Conservation (phyloP, 2,888 invertebrate genomes). For the Drosophila cognata region DNA sequence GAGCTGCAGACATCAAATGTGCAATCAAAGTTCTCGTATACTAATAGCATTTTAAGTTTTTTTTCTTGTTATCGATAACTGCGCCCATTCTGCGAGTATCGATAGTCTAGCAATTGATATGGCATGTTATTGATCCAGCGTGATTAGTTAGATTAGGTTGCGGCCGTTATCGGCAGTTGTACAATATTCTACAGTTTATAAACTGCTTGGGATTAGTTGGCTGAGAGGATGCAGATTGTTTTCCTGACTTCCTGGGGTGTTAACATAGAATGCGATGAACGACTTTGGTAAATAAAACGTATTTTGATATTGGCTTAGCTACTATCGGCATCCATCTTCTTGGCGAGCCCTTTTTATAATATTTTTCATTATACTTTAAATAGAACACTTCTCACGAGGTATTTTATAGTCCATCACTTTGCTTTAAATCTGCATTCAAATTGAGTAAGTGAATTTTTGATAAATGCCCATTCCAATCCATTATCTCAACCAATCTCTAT, state of each 20-base stretch:
- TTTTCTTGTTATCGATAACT: too few species aligned
- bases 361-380: neutral
- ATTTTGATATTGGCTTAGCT: neutral
- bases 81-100: too few species aligned
- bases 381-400: neutral
- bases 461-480: too few species aligned
- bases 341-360: neutral
- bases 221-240: neutral
- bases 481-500: neutral
- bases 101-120: too few species aligned
- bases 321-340: neutral
- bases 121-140: too few species aligned
- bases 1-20: fast-evolving
- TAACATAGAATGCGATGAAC: neutral
- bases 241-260: neutral
- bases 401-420: neutral
- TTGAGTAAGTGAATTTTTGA: too few species aligned
- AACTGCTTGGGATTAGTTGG: too few species aligned
- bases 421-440: neutral
- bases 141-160: too few species aligned
- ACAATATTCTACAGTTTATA: too few species aligned
- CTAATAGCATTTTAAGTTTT: too few species aligned
- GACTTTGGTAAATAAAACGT: too few species aligned
- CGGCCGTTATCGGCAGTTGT: too few species aligned
- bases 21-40: fast-evolving